These are phyloP conservation scores for Microplitis manilae DNA, from an alignment of 2,888 invertebrate genomes.

Conservation along the genomic window DNA sequence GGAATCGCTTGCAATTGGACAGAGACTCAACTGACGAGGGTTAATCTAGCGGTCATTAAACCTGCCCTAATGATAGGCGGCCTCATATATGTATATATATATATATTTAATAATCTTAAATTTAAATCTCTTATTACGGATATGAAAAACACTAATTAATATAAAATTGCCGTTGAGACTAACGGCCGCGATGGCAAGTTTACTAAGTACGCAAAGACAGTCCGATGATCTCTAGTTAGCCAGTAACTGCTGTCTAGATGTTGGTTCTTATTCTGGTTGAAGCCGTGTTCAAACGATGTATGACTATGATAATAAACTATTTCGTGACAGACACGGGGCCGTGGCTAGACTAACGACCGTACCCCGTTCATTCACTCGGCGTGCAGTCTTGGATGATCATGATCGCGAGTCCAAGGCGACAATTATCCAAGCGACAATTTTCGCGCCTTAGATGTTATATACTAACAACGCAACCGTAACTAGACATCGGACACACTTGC, in stretches of 20 bases:
- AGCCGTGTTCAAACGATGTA: neutral
- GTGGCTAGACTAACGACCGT: slow-evolving; percentile 71
- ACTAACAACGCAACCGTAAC: neutral
- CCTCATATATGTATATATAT: neutral
- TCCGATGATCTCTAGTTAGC: neutral
- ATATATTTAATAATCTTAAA: neutral
- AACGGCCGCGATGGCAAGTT: neutral
- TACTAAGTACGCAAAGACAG: neutral
- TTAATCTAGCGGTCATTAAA: neutral
- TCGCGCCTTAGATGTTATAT: neutral
- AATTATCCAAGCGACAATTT: neutral
- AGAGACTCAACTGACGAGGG: neutral
- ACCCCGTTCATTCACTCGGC: slow-evolving; percentile 56
- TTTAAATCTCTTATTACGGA: neutral
- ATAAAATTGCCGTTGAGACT: neutral
- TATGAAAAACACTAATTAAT: neutral
- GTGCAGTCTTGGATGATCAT: slow-evolving; percentile 54
- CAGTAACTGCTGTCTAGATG: neutral
- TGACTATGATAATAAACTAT: slow-evolving; percentile 72
- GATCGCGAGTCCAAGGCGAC: slow-evolving; percentile 29
- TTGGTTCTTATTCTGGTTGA: neutral
- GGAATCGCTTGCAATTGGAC: neutral
- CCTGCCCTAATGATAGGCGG: neutral
- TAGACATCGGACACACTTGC: neutral
- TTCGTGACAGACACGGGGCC: slow-evolving; percentile 73